Conservation (phyloP, 2,888 invertebrate species). For the Sesia apiformis region DNA sequence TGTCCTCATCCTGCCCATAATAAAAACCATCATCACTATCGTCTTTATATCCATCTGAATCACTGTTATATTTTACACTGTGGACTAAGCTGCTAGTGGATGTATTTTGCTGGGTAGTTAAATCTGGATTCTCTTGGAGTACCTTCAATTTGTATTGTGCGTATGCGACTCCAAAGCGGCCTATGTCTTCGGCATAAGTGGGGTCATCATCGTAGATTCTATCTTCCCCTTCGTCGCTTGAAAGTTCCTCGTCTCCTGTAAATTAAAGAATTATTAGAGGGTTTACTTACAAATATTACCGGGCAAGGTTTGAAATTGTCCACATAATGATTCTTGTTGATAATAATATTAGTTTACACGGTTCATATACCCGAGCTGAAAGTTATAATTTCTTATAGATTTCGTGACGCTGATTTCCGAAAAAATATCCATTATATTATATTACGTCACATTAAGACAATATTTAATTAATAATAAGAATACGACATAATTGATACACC, state of each 20-base stretch:
- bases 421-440: too few relatives aligned
- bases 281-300: background rate
- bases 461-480: too few relatives aligned
- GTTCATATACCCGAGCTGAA: too few relatives aligned
- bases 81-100: constrained; percentile 28
- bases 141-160: constrained; percentile 78
- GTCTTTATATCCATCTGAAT: constrained; percentile 25
- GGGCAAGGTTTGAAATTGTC: constrained; percentile 37
- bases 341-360: too few relatives aligned
- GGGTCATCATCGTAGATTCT: constrained; percentile 43
- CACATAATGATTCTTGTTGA: too few relatives aligned
- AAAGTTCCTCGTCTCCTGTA: constrained; percentile 53
- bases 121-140: constrained; percentile 27
- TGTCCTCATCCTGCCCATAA: constrained; percentile 57
- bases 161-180: constrained; percentile 77
- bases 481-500: too few relatives aligned
- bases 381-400: too few relatives aligned
- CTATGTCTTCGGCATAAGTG: constrained; percentile 65
- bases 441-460: too few relatives aligned
- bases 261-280: background rate
- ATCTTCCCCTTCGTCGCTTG: constrained; percentile 62
- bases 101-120: constrained; percentile 1
- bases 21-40: constrained; percentile 63
- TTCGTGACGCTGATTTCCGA: too few relatives aligned
- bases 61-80: constrained; percentile 19